Evolutionary conservation across 2,888 invertebrate genomes (phyloP).

Genomic region (Eupithecia vulgata): DNA sequence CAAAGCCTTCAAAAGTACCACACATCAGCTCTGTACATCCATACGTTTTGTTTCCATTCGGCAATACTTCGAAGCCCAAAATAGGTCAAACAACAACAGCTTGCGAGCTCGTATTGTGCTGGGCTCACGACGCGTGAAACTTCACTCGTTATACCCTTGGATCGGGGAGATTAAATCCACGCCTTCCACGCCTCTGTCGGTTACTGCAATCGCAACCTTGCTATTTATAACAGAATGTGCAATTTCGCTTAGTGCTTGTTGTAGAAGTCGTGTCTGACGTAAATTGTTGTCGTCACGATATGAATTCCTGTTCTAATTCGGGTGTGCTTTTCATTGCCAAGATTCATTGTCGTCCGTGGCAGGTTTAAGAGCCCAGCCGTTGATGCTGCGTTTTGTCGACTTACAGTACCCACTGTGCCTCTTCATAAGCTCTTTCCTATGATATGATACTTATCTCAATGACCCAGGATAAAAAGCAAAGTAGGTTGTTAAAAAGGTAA

Average conservation of each 20-base stretch:
- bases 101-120: slow-evolving; percentile 30
- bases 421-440: background rate
- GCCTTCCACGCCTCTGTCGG: slow-evolving; percentile 48
- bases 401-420: background rate
- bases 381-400: slow-evolving; percentile 1
- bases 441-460: background rate
- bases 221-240: slow-evolving; percentile 38
- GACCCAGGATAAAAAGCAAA: background rate
- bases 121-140: slow-evolving; percentile 48
- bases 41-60: slow-evolving; percentile 6
- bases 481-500: too few relatives aligned
- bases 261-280: slow-evolving; percentile 24
- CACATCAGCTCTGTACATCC: too few relatives aligned
- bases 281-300: slow-evolving; percentile 13
- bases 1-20: background rate
- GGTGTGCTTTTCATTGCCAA: slow-evolving; percentile 12
- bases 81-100: slow-evolving; percentile 38
- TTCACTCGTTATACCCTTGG: slow-evolving; percentile 59
- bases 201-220: slow-evolving; percentile 58
- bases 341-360: background rate
- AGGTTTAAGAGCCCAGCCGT: background rate
- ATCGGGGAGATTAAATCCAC: slow-evolving; percentile 60
- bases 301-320: slow-evolving; percentile 12
- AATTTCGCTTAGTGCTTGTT: slow-evolving; percentile 24
- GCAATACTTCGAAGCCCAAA: slow-evolving; percentile 20